These are phyloP conservation scores for Pteria penguin DNA, from an alignment of 2,888 invertebrate species.

Conservation along the genomic window DNA sequence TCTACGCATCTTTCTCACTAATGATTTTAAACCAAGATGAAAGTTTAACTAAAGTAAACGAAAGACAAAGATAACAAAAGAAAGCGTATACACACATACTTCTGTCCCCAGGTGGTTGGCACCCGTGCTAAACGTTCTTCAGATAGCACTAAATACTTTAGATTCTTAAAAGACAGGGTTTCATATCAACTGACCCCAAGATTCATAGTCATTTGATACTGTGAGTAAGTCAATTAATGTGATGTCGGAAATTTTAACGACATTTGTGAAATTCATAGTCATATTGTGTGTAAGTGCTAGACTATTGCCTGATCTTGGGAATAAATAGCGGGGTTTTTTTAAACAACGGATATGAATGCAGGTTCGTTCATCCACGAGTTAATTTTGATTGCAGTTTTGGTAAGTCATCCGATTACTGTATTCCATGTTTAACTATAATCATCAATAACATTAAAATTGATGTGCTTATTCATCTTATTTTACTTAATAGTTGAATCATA, in stretches of 20 bases:
- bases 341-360: too few relatives aligned
- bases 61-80: background rate
- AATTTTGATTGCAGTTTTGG: too few relatives aligned
- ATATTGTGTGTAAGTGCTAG: too few relatives aligned
- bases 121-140: background rate
- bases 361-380: too few relatives aligned
- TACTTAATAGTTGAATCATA: too few relatives aligned
- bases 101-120: constrained; percentile 9
- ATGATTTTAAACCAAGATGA: background rate
- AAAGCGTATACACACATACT: constrained; percentile 1
- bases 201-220: background rate
- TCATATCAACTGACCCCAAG: background rate
- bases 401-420: too few relatives aligned
- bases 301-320: too few relatives aligned
- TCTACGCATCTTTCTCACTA: background rate
- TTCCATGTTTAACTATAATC: too few relatives aligned
- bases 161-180: background rate
- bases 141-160: background rate
- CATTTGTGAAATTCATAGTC: background rate
- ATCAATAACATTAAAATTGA: too few relatives aligned
- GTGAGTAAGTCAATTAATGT: background rate
- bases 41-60: background rate
- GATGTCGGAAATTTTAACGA: background rate
- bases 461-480: too few relatives aligned
- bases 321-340: too few relatives aligned